Percentiles rank a stretch among this genome's conserved stretches.
These are phyloP conservation scores for Eudasyphora cyanicolor DNA, from an alignment of 2,888 invertebrate species.

Conservation along the genomic window DNA sequence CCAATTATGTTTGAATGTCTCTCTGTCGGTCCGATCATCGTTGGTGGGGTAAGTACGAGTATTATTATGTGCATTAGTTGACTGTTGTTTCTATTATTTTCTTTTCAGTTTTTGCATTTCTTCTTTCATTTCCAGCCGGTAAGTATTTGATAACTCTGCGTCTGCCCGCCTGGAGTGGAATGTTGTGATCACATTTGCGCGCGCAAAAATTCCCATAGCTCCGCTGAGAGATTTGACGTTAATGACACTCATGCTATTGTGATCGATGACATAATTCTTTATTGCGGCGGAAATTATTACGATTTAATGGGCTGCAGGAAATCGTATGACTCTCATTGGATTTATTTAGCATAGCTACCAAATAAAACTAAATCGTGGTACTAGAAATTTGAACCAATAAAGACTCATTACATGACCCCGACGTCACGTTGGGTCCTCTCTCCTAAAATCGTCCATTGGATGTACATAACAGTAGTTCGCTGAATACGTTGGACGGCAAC, in stretches of 20 bases:
- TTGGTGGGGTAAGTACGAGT: not conserved
- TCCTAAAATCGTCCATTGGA: no score
- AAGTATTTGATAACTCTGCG: conserved; percentile 4
- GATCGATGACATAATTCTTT: conserved; percentile 47
- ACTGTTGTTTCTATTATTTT: conserved; percentile 36
- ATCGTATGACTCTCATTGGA: not conserved
- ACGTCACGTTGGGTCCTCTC: no score
- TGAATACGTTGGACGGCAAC: no score
- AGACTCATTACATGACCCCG: no score
- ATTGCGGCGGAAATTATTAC: conserved; percentile 50
- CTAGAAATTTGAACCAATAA: no score
- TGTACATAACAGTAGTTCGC: no score
- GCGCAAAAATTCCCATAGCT: conserved; percentile 51
- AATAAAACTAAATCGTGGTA: no score
- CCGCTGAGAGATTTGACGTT: not conserved
- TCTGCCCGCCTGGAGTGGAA: not conserved
- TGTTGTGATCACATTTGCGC: conserved; percentile 26
- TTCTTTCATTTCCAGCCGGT: conserved; percentile 19
- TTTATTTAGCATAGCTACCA: not conserved
- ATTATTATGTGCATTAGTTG: conserved; percentile 28
- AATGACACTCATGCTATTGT: not conserved
- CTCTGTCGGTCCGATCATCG: conserved; percentile 13
- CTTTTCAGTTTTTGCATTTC: conserved; percentile 36
- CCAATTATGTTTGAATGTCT: conserved; percentile 54
- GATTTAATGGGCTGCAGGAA: not conserved